Evolutionary conservation across 2,888 invertebrate species (phyloP), one percentile per base, ranked within the genome.

Genomic region (Graphium colonna): DNA sequence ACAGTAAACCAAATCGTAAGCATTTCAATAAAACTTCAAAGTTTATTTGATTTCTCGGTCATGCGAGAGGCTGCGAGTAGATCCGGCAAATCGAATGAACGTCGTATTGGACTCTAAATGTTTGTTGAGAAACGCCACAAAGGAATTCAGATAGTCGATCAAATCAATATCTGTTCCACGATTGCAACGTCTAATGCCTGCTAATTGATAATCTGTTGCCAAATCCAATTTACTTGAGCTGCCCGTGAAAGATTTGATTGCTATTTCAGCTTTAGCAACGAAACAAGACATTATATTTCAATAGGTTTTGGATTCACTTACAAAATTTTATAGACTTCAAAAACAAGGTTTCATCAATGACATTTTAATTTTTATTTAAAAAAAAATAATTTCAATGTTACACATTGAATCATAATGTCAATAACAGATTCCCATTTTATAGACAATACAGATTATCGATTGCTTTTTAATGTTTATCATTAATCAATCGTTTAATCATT

Each of bases 41-140:
- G 43, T 53, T 53, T 53, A 53, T 53, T 54, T 54, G 44, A 54
- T 54, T 54, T 54, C 44, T 42, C 53, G 53, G 53, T 54, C 53
- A 54, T 54, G 53, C 53, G 44, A 17, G 53, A 53, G 31, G 40
- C 48, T 44, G 49, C n/a, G 53, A 54, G 49, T 44, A 43, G 45
- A 44, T 44, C n/a, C 49, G 45, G 26, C 21, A 44, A 49, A 49
- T 49, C 49, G 26, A 54, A 54, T 12, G 43, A 54, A 31, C 26
- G 44, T 44, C 13, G 45, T 45, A 45, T 31, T 13, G 5, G 16
- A 8, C 12, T 41, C 9, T 28, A 38, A 44, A 39, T 18, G 31
- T 54, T 45, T 40, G 21, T 49, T 39, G 31, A 33, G 40, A 49
- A 54, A 44, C 21, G 43, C 17, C 38, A 44, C 15, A 21, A 15